phyloP scores from a whole-genome alignment of 1,140 invertebrate genomes.

The Leptonema lineaticorne region DNA sequence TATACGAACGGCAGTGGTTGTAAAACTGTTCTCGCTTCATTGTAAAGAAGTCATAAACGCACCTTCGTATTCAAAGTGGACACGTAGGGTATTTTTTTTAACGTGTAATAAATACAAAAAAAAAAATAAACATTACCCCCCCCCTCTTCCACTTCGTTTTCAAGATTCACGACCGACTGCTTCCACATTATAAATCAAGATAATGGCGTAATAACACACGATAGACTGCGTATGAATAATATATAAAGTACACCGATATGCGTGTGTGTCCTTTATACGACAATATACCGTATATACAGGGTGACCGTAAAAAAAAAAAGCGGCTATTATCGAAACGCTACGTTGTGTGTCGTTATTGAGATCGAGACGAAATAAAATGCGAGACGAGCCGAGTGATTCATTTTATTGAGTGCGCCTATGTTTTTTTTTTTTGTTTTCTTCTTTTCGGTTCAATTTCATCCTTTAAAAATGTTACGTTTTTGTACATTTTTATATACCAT shows the following conservation, averaged over 20 bases:
- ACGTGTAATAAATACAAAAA: slow-evolving; percentile 9
- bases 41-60: slow-evolving; percentile 13
- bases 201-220: not conserved
- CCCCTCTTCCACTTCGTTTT: not conserved
- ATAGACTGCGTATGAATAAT: not conserved
- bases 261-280: too few relatives aligned
- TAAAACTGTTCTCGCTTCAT: slow-evolving; percentile 25
- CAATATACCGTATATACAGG: too few relatives aligned
- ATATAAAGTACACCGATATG: not conserved
- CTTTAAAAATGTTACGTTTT: too few relatives aligned
- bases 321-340: too few relatives aligned
- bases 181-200: not conserved
- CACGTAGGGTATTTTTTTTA: not conserved
- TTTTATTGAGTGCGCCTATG: too few relatives aligned
- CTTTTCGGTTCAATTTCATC: too few relatives aligned
- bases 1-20: not conserved
- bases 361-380: too few relatives aligned
- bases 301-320: too few relatives aligned
- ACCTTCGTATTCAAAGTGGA: not conserved
- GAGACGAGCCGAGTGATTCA: too few relatives aligned
- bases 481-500: too few relatives aligned
- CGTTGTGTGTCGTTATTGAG: too few relatives aligned
- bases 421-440: too few relatives aligned
- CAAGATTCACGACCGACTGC: not conserved
- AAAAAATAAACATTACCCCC: not conserved